Evolutionary conservation across 1,140 invertebrate genomes (phyloP), one percentile per base, ranked within the genome.

Genomic region (Euura lappo): DNA sequence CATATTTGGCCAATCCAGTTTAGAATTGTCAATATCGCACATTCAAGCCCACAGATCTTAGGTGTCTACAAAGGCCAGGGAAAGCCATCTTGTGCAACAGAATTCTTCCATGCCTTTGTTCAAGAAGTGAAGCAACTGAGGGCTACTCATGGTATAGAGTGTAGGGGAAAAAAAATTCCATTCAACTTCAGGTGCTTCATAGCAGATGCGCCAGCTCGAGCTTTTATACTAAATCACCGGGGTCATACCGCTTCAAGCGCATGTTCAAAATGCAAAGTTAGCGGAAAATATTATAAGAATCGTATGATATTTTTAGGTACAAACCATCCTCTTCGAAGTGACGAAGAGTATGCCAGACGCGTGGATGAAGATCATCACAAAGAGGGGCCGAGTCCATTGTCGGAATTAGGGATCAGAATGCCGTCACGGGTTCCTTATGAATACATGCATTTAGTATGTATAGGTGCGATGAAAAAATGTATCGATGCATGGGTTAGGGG

Each of bases 351-450:
- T 73, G 45, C n/a, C 46, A 45, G 10, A 2, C 72, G 51, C 28
- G 4, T 60, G 8, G 72, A 77, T 44, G 69, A 71, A 44, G 71
- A 77, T 13, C 76, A 77, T 69, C 68, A 71, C 42, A 72, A 64
- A 28, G 46, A 69, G 68, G 72, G 67, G 13, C 46, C 60, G 60
- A 69, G 70, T 65, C 66, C 77, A 2, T 71, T 81, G 43, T 68
- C 45, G 3, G n/a, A 74, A 1, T 71, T 79, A 10, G 74, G 73
- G 46, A 73, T 79, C 1, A 68, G 74, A 67, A 46, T 80, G 28
- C 76, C 79, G n/a, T 65, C 69, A 8, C 68, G 77, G 65, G 75
- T 75, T 2, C 75, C 76, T 43, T 78, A 78, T 71, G 78, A 79
- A 0, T 77, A 74, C 11, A 79, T 78, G 77, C 78, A 79, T 13